Evolutionary conservation across 92 coral and sea anemone species (phyloP).

Genomic region (Ricordea florida): DNA sequence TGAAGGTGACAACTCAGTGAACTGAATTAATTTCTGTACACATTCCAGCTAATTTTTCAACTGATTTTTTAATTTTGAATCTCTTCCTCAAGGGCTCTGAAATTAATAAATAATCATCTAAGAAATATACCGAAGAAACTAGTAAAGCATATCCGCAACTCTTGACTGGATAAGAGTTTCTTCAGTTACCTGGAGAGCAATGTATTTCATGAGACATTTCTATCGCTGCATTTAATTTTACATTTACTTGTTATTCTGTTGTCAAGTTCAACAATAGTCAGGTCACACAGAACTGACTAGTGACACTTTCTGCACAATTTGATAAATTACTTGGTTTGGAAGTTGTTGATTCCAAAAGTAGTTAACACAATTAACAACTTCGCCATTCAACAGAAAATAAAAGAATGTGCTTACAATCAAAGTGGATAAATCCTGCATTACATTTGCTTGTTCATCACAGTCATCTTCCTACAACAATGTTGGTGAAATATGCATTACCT

Average conservation of each 20-base stretch:
- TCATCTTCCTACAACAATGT: slow-evolving; percentile 11
- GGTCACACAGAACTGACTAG: not conserved
- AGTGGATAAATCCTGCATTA: not conserved
- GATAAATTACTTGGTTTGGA: not conserved
- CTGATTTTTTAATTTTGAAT: too few species aligned
- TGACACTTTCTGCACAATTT: not conserved
- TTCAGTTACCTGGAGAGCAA: too few species aligned
- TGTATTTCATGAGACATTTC: not conserved
- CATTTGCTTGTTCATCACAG: not conserved
- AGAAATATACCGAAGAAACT: too few species aligned
- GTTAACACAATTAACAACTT: slow-evolving; percentile 1
- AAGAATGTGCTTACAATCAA: not conserved
- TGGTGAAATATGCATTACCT: not conserved
- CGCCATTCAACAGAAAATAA: not conserved
- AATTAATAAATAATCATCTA: too few species aligned
- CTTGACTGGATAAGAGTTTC: too few species aligned
- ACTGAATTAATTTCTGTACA: too few species aligned
- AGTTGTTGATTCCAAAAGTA: too few species aligned
- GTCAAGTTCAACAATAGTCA: not conserved
- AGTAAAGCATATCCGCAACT: too few species aligned
- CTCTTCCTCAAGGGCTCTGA: too few species aligned
- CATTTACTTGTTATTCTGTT: not conserved
- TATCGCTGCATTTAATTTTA: not conserved
- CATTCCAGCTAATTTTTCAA: too few species aligned
- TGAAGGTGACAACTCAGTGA: too few species aligned